Evolutionary conservation across 1,140 invertebrate species (phyloP), one percentile per base, ranked within the genome.

Genomic region (Globodera ellingtonae): DNA sequence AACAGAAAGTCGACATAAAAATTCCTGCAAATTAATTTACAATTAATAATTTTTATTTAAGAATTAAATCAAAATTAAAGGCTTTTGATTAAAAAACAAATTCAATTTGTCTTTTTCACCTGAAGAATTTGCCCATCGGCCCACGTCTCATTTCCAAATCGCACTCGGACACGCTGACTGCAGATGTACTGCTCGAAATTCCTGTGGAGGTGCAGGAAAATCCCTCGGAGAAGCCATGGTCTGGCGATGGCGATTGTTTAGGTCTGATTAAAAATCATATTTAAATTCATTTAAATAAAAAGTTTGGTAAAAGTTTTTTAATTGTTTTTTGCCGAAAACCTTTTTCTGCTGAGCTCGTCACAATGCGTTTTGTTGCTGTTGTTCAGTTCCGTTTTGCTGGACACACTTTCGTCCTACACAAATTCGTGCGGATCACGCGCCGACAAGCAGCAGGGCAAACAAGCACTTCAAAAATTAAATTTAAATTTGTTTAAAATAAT

Each of bases 1-100:
- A 89, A 80, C 24, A 89, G 81, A 62, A 86, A 84, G 24, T 88
- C 88, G 10, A 88, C 84, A 73, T 89, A 89, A 79, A 83, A 82
- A 56, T 86, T 82, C 69, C 87, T 85, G 59, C 81, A 89, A 83
- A 78, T 75, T n/a, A n/a, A n/a, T n/a, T n/a, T n/a, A n/a, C n/a
- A n/a, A n/a, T n/a, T n/a, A n/a, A n/a, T n/a, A n/a, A n/a, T n/a
- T n/a, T n/a, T n/a, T n/a, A n/a, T n/a, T n/a, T n/a, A n/a, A n/a
- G n/a, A n/a, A n/a, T n/a, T n/a, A n/a, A n/a, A n/a, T n/a, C n/a
- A n/a, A n/a, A n/a, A n/a, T n/a, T n/a, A n/a, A n/a, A n/a, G 67
- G 10, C 46, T 70, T 8, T n/a, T 47, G 0, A 75, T 52, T 66
- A 56, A 56, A 9, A n/a, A 56, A 8, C 7, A 35, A 35, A 18